Evolutionary conservation across 2,888 invertebrate species (phyloP).

Genomic region (Agrochola lota): DNA sequence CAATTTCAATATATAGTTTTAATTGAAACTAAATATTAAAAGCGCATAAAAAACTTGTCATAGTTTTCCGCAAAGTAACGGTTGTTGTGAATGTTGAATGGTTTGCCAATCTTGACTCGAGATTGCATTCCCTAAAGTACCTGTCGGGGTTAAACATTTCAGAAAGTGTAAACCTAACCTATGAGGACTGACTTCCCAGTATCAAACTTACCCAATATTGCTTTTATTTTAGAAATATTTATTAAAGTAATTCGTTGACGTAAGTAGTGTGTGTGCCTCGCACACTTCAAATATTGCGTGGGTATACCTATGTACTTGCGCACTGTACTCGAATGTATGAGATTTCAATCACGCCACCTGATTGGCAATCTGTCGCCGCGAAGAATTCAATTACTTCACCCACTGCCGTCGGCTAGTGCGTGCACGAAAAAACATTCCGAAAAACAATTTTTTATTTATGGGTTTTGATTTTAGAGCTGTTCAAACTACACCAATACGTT

Average conservation of each 20-base stretch:
- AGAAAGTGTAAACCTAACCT: not conserved
- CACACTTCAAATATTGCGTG: not conserved
- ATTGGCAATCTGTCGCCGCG: constrained; percentile 73
- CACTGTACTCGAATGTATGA: constrained; percentile 26
- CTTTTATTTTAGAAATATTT: not conserved
- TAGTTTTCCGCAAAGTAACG: not conserved
- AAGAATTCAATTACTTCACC: constrained; percentile 56
- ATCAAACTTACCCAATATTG: not conserved
- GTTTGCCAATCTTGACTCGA: not conserved
- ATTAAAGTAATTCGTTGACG: not conserved
- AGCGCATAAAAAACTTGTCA: not conserved
- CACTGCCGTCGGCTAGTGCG: constrained; percentile 41
- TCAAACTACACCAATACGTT: not conserved
- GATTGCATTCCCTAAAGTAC: not conserved
- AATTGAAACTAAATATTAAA: too few species aligned
- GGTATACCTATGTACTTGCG: constrained; percentile 2
- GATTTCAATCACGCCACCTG: constrained; percentile 65
- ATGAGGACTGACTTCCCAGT: not conserved
- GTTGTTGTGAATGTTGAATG: not conserved
- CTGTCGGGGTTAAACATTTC: not conserved
- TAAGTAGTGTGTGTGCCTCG: not conserved
- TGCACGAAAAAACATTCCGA: not conserved
- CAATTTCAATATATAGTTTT: too few species aligned
- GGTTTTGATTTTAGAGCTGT: not conserved
- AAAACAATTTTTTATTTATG: not conserved